phyloP scores from a whole-genome alignment of 2,113 vertebrate genomes.

The Budorcas taxicolor region DNA sequence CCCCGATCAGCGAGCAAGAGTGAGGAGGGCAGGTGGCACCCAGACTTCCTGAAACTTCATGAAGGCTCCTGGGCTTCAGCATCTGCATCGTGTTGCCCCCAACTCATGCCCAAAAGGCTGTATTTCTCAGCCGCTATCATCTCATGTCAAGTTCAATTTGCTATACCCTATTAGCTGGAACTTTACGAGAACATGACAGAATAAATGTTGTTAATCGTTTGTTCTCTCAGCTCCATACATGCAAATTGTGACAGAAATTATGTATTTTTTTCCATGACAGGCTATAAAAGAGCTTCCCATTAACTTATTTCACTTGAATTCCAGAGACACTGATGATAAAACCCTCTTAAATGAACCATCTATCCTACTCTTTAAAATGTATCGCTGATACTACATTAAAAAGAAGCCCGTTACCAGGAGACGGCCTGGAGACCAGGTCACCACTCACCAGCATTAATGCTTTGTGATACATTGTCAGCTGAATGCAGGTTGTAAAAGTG shows the following conservation, averaged over 20 bases:
- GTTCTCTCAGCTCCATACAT: conserved; percentile 67
- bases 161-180: not conserved
- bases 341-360: conserved; percentile 52
- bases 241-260: conserved; percentile 76
- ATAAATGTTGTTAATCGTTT: conserved; percentile 58
- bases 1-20: not conserved
- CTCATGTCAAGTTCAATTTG: not conserved
- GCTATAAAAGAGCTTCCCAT: conserved; percentile 64
- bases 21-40: not conserved
- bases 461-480: not conserved
- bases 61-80: not conserved
- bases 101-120: not conserved
- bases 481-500: not conserved
- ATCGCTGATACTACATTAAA: conserved; percentile 29
- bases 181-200: conserved; percentile 53
- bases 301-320: conserved; percentile 70
- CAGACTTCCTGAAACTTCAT: not conserved
- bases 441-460: not conserved
- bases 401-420: conserved; percentile 43
- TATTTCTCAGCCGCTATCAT: not conserved
- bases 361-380: conserved; percentile 38
- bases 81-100: not conserved
- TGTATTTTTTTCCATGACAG: conserved; percentile 67
- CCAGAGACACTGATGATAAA: conserved; percentile 67
- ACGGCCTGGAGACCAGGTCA: not conserved